Evolutionary conservation across 2,888 invertebrate species (phyloP).

Genomic region (Hedychridium roseum): DNA sequence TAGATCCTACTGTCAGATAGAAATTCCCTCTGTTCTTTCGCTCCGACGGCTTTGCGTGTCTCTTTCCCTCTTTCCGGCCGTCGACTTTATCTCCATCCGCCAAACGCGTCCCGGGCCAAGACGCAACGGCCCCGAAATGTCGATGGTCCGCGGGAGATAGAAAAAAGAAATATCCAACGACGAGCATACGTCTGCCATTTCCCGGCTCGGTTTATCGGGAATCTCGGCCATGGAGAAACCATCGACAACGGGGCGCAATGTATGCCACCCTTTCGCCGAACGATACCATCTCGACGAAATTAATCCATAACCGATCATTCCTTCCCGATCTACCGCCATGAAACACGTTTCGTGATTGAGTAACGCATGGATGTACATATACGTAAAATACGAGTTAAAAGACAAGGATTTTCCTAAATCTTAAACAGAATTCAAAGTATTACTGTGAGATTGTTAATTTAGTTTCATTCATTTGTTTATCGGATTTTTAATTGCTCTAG

Average conservation of each 20-base stretch:
- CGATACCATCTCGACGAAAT: conserved; percentile 22
- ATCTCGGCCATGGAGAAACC: conserved; percentile 39
- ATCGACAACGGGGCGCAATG: conserved; percentile 30
- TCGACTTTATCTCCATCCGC: too few relatives aligned
- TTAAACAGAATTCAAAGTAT: too few relatives aligned
- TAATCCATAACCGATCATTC: conserved; percentile 23
- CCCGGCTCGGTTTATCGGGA: conserved; percentile 40
- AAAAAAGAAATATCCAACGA: not conserved
- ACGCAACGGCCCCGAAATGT: too few relatives aligned
- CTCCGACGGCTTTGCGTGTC: conserved; percentile 15
- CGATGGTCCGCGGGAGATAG: not conserved
- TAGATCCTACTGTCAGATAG: conserved; percentile 32
- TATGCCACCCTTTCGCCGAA: conserved; percentile 13
- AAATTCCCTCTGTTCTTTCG: conserved; percentile 16
- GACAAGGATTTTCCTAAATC: too few relatives aligned
- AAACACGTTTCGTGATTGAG: too few relatives aligned
- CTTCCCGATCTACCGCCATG: conserved; percentile 9
- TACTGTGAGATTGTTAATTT: too few relatives aligned
- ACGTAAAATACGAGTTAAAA: too few relatives aligned
- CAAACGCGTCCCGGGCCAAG: too few relatives aligned
- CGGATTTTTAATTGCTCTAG: too few relatives aligned
- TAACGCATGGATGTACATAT: too few relatives aligned
- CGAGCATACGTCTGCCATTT: conserved; percentile 27
- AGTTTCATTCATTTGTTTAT: too few relatives aligned
- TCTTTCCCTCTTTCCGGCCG: too few relatives aligned